Evolutionary conservation across 2,888 invertebrate species (phyloP), one percentile per base, ranked within the genome.

Genomic region (Andrena bicolor): DNA sequence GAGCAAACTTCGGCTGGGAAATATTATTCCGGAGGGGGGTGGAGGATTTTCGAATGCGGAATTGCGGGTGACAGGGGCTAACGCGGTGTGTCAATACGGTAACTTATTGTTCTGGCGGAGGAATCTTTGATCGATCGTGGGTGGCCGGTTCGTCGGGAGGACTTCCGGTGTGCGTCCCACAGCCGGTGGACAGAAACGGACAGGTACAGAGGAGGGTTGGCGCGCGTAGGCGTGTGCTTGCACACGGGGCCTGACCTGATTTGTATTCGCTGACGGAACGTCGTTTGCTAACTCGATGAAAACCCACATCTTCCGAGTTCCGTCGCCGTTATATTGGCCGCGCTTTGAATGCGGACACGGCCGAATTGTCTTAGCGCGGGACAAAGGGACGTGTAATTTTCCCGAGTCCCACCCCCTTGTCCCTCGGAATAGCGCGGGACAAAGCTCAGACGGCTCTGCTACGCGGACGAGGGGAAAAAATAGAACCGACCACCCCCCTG

Each of bases 251-350:
- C 56, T 85, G 86, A 78, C 87, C 82, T 83, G 86, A 88, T 88
- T 88, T 87, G 88, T 88, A 88, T 88, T 89, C 86, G 82, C 82
- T 75, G 80, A 80, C 80, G 58, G 85, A 84, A 82, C 84, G 82
- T 77, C 86, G 85, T 85, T 86, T 68, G 87, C 85, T 89, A 89
- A 89, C 88, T 89, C 88, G 83, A 89, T 88, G 89, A 86, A 89
- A 88, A 88, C 84, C 84, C 86, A 86, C 87, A 85, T 88, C 86
- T 88, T 86, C 81, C 82, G 76, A 84, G 86, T 82, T 80, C 76
- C 76, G 76, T 68, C 76, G 82, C 64, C 64, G 78, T 80, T 63
- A 82, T 78, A 82, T 78, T 71, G 85, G 79, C 73, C 85, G 61
- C 77, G 87, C 82, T 83, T 80, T 78, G 85, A 87, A 87, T 87